Percentiles rank a stretch among this genome's conserved stretches.
Conservation (phyloP, 2,888 invertebrate species). For the Pilophorus perplexus region DNA sequence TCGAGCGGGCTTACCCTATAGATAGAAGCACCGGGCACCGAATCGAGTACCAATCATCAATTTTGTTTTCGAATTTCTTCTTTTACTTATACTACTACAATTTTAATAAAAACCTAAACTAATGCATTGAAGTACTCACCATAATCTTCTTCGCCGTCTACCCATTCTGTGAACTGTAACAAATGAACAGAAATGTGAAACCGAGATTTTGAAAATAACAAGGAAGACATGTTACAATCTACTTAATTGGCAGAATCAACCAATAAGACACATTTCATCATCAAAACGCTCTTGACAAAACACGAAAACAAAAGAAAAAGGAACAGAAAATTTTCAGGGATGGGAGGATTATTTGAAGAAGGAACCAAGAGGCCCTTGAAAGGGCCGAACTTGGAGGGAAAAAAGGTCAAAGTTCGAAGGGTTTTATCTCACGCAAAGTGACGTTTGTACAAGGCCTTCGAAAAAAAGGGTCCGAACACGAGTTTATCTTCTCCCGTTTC, state of each 20-base stretch:
- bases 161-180: slow-evolving; percentile 37
- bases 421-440: slow-evolving; percentile 27
- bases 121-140: not conserved
- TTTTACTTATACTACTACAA: not conserved
- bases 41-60: not conserved
- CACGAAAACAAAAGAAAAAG: too few species aligned
- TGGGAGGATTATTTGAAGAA: too few species aligned
- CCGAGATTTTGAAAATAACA: too few species aligned
- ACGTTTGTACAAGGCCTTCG: not conserved
- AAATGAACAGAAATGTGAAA: not conserved
- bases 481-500: too few species aligned
- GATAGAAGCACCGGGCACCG: not conserved
- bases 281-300: too few species aligned
- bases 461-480: not conserved
- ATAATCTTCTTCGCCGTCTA: slow-evolving; percentile 35
- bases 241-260: too few species aligned
- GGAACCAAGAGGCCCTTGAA: not conserved
- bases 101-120: too few species aligned
- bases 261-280: too few species aligned
- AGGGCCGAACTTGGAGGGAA: not conserved
- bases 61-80: too few species aligned
- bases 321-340: too few species aligned
- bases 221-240: too few species aligned
- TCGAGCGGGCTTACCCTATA: not conserved
- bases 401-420: slow-evolving; percentile 18